These are phyloP conservation scores for Abscondita cerata DNA, from an alignment of 2,888 invertebrate genomes.

Conservation along the genomic window DNA sequence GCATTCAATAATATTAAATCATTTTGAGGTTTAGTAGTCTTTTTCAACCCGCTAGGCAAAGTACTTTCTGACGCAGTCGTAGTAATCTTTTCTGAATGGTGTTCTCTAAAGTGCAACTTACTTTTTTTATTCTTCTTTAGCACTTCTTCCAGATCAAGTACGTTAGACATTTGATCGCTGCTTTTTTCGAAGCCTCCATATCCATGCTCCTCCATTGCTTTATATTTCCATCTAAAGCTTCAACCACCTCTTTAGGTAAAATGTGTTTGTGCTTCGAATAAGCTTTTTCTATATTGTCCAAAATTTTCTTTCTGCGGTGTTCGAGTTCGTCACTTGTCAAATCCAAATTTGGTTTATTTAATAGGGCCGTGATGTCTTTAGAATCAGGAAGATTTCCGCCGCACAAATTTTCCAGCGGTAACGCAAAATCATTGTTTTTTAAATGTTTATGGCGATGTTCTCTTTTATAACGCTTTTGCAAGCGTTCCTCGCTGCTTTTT, in stretches of 20 bases:
- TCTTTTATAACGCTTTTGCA: no score
- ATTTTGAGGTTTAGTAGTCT: not conserved
- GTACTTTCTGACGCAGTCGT: not conserved
- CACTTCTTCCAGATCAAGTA: not conserved
- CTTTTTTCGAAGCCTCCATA: not conserved
- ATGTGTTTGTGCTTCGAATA: conserved; percentile 10
- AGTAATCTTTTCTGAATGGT: not conserved
- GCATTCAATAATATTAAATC: conserved; percentile 4
- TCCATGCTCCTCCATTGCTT: not conserved
- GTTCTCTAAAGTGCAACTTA: not conserved
- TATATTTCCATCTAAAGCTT: conserved; percentile 6
- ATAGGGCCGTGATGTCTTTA: no score
- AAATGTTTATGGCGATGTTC: no score
- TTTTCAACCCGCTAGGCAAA: not conserved
- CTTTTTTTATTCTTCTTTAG: not conserved
- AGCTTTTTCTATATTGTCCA: conserved; percentile 8
- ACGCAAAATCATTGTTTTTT: no score
- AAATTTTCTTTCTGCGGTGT: not conserved
- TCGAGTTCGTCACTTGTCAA: not conserved
- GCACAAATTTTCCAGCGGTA: no score
- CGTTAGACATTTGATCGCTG: not conserved
- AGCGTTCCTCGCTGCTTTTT: not conserved
- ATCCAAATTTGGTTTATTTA: not conserved
- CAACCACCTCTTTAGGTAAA: not conserved
- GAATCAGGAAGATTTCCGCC: no score